Conservation (phyloP, 2,113 vertebrate species). For the Platysteira castanea region DNA sequence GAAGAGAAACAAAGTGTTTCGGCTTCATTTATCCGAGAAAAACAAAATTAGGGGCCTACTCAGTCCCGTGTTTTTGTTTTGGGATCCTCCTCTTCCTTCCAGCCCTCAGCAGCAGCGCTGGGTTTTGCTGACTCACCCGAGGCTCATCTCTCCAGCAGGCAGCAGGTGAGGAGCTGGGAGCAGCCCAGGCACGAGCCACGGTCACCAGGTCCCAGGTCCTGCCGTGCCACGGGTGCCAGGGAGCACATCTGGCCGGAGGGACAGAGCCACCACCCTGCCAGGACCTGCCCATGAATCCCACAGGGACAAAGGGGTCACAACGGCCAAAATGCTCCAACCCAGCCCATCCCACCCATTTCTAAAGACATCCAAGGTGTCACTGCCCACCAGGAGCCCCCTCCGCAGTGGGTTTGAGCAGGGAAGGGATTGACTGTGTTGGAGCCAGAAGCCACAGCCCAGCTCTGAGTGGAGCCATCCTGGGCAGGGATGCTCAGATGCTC, state of each 20-base stretch:
- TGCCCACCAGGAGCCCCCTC: not conserved
- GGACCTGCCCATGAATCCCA: not conserved
- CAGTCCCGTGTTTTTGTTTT: not conserved
- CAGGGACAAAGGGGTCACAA: accelerated
- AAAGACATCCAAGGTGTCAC: accelerated
- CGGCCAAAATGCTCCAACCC: accelerated
- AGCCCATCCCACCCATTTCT: not conserved
- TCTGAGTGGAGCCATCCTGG: accelerated
- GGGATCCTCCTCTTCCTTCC: not conserved
- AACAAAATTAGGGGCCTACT: not conserved
- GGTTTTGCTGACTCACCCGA: not conserved
- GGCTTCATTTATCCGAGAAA: not conserved
- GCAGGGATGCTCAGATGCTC: not conserved
- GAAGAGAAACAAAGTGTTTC: not conserved
- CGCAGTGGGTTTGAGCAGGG: accelerated
- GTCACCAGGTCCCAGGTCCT: accelerated
- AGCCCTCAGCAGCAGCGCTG: not conserved
- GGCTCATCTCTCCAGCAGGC: not conserved
- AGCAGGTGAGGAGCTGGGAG: accelerated
- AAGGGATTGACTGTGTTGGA: accelerated
- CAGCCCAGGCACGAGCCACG: not conserved
- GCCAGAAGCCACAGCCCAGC: not conserved
- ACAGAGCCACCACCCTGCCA: not conserved
- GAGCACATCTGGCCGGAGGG: not conserved
- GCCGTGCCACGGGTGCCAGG: not conserved